phyloP scores from a whole-genome alignment of 2,888 invertebrate species.

The Antheraea assamensis region DNA sequence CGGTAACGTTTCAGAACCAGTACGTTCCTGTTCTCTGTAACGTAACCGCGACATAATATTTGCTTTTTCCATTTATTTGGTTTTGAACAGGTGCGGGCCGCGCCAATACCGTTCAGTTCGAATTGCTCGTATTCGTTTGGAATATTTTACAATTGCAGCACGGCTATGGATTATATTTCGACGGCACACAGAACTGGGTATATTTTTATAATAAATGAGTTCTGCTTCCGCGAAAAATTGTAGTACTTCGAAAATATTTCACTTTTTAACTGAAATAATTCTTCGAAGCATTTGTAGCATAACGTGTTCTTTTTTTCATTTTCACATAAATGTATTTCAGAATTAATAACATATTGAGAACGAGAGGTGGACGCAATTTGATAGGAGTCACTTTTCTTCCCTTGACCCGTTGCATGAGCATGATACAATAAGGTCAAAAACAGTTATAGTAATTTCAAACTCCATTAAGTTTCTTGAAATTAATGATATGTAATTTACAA shows the following conservation, averaged over 20 bases:
- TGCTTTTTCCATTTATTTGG: conserved; percentile 14
- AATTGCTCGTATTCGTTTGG: conserved; percentile 12
- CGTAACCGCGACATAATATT: conserved; percentile 12
- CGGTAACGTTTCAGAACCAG: not conserved
- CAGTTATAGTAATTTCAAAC: too few species aligned
- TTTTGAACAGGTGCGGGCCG: conserved; percentile 12
- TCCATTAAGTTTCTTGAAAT: too few species aligned
- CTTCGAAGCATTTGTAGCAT: too few species aligned
- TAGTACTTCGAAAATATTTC: not conserved
- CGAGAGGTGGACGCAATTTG: too few species aligned
- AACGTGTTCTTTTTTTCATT: too few species aligned
- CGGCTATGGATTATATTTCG: conserved; percentile 11
- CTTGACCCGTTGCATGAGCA: too few species aligned
- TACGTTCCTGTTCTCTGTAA: not conserved
- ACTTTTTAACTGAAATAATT: too few species aligned
- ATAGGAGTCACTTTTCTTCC: too few species aligned
- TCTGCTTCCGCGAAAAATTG: conserved; percentile 6
- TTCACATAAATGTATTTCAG: too few species aligned
- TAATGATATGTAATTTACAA: too few species aligned
- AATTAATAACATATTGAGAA: too few species aligned
- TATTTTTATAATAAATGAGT: not conserved
- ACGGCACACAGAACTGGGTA: not conserved
- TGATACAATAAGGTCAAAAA: too few species aligned
- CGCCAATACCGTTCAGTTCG: conserved; percentile 6
- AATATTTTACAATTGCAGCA: conserved; percentile 12